Base-by-base conservation (phyloP, 2,113 vertebrate genomes). In the Hippocampus comes region DNA sequence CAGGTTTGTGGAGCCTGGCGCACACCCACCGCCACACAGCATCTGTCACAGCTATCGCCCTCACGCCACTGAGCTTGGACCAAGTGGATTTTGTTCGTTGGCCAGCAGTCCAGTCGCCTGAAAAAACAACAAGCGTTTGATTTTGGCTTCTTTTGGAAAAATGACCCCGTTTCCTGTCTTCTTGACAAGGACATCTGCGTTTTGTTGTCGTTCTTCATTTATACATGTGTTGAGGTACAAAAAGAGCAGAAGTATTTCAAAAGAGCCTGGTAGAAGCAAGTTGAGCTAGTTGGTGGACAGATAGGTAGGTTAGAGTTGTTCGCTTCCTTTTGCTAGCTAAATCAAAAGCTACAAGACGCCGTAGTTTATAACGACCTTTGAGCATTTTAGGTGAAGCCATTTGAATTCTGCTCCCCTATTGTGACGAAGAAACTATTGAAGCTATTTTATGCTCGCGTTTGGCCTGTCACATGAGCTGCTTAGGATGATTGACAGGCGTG, bases 401-500 rank as follows among this genome's bases (percentile, higher is more conserved):
- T 3, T 2, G 8, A 53, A 53, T 53, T 53, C 20, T 21, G 20
- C 9, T 53, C 51, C 20, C 21, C 53, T 23, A 55, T n/a, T n/a
- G 2, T 23, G 53, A 56, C 9, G 10, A 2, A 56, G 9, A 56
- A 56, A 5, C 53, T 56, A 7, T 55, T n/a, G 10, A 55, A n/a
- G 21, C 21, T 11, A n/a, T 11, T 56, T 56, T 10, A 11, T 23
- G 3, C 9, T 55, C 11, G 2, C 61, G 9, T 34, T 63, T 8
- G 55, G 15, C 77, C 2, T 77, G 86, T 71, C 78, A 82, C 88
- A 84, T 84, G 67, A 72, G 79, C 72, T 0, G 61, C 46, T 73
- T 70, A 83, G 81, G 73, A 76, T 89, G 90, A 91, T 73, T 89
- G 89, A 87, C 86, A 79, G 78, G 51, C 49, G 46, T 9, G 2